Evolutionary conservation across 2,113 vertebrate genomes (phyloP).

Genomic region (Caracal caracal): DNA sequence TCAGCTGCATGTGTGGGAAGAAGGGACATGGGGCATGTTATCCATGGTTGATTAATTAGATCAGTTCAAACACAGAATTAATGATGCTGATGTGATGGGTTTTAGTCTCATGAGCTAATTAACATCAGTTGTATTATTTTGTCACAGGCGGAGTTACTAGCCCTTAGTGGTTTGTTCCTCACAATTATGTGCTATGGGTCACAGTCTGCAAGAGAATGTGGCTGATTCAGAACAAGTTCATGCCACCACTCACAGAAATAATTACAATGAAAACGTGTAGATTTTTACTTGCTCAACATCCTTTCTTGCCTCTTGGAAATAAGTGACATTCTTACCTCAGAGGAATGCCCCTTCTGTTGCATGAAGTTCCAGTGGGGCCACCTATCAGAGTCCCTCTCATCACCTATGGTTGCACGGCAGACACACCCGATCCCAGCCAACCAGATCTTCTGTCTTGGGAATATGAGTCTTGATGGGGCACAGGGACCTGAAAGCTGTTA

Average conservation of each 20-base stretch:
- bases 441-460: background rate
- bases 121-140: background rate
- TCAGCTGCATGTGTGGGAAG: background rate
- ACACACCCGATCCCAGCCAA: background rate
- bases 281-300: background rate
- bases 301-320: background rate
- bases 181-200: background rate
- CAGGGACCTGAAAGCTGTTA: too few relatives aligned
- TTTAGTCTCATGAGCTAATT: background rate
- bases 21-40: too few relatives aligned
- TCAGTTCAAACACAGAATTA: background rate
- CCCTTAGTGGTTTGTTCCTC: background rate
- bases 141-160: background rate
- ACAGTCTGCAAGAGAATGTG: background rate
- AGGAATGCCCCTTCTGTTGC: background rate
- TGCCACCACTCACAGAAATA: background rate
- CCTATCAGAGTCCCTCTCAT: background rate
- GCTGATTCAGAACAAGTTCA: background rate
- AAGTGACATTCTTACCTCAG: background rate
- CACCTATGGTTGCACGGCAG: background rate
- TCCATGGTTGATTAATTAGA: background rate
- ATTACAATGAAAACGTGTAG: background rate
- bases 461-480: background rate
- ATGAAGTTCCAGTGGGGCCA: background rate
- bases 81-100: background rate